These are phyloP conservation scores for Mustela lutreola DNA, from an alignment of 2,113 vertebrate species.

Conservation along the genomic window DNA sequence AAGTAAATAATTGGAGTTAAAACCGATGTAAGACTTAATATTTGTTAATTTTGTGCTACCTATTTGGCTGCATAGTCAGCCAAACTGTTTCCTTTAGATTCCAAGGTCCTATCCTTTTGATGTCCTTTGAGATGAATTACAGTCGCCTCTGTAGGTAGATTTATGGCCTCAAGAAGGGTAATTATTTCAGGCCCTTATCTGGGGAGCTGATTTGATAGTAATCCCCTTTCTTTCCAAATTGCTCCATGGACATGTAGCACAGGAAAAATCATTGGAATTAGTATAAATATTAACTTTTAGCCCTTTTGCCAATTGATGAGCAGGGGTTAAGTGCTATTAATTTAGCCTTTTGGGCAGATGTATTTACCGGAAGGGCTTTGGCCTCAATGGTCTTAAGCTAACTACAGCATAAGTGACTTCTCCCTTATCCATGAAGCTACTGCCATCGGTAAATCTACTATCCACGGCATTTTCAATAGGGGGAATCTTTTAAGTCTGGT, in stretches of 20 bases:
- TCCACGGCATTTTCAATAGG: not conserved
- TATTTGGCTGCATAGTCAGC: not conserved
- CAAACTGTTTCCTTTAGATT: not conserved
- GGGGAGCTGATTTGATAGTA: not conserved
- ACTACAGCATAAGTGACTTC: not conserved
- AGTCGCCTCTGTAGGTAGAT: not conserved
- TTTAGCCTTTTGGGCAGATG: not conserved
- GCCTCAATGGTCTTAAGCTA: not conserved
- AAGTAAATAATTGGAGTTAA: not conserved
- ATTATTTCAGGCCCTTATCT: not conserved
- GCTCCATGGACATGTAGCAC: not conserved
- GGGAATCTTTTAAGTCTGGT: not conserved
- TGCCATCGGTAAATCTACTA: not conserved
- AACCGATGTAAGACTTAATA: not conserved
- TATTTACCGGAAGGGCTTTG: not conserved
- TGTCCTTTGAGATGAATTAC: not conserved
- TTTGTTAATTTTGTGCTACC: not conserved
- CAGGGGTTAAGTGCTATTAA: not conserved
- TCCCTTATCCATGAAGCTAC: not conserved
- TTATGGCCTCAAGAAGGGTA: not conserved
- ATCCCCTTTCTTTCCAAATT: not conserved
- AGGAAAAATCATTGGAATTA: not conserved
- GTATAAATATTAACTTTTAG: not conserved
- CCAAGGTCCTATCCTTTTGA: not conserved
- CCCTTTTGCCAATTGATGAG: not conserved